Evolutionary conservation across 2,113 vertebrate species (phyloP).

Genomic region (Tiliqua scincoides): DNA sequence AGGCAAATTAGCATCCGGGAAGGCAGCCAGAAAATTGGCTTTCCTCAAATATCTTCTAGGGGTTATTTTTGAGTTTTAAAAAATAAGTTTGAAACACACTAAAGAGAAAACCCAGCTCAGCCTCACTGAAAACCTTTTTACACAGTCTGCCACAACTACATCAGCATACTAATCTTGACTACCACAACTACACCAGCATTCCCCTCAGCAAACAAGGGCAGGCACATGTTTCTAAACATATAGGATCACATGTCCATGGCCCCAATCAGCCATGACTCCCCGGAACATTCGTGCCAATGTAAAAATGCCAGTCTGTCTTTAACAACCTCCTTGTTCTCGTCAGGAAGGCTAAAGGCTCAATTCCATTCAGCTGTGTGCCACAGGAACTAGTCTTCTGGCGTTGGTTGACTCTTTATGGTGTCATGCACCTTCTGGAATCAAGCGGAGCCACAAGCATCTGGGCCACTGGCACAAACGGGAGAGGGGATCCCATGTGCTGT

Average conservation of each 20-base stretch:
- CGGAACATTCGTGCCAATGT: too few species aligned
- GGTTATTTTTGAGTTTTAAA: conserved; percentile 9
- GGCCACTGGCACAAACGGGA: too few species aligned
- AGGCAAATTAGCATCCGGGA: conserved; percentile 61
- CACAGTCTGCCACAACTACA: neutral
- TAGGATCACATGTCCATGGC: neutral
- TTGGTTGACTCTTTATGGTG: too few species aligned
- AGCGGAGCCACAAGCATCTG: too few species aligned
- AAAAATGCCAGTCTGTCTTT: too few species aligned
- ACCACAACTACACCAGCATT: neutral
- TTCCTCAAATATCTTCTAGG: conserved; percentile 42
- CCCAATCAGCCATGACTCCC: neutral
- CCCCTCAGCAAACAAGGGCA: neutral
- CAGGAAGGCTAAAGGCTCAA: too few species aligned
- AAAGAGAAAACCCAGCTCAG: conserved; percentile 29
- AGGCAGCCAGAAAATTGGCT: conserved; percentile 47
- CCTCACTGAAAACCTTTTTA: neutral
- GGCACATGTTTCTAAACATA: neutral
- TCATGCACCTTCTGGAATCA: too few species aligned
- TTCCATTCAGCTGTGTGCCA: too few species aligned
- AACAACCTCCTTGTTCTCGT: too few species aligned
- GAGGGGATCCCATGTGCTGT: too few species aligned
- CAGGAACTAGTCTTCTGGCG: too few species aligned
- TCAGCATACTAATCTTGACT: too few species aligned
- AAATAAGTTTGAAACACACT: neutral